Base-by-base conservation (phyloP, 2,113 vertebrate species). In the Pterocles orientalis region DNA sequence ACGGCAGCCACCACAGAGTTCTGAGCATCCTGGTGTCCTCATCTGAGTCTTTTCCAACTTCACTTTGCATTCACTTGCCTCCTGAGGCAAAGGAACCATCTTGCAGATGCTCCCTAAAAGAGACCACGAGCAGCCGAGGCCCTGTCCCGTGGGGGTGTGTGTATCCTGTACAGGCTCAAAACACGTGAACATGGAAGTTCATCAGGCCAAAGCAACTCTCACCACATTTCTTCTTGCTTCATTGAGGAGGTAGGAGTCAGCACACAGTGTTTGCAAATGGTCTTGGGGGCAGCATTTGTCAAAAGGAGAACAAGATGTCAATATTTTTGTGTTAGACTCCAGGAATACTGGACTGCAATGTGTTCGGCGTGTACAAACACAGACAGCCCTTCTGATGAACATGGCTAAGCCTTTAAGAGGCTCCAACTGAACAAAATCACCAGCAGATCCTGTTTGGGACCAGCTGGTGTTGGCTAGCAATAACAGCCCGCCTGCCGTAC, bases 381-480 rank as follows among this genome's bases (percentile, higher is more conserved):
- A 4, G 23, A 10, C 41, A 83, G 68, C n/a, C 71, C 13, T 69
- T 61, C 50, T 54, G 28, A 6, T 16, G 36, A 65, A 19, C 18
- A 16, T 53, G n/a, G 36, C 48, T 82, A 50, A 88, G 79, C 58
- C 31, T 69, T 80, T 72, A 54, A 77, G 71, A 86, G 28, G 62
- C 90, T 92, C 62, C 70, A 50, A 45, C 16, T 26, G 56, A 72
- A 9, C 17, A 90, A 56, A 76, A 53, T 57, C 68, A 70, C 14
- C 58, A 86, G 66, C 66, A 96, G 82, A 57, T 77, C 62, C 54
- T 73, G 79, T 43, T 34, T 78, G 82, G 66, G 58, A 60, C 14
- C 90, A 90, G 92, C 92, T 94, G 82, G 53, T 76, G 78, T 78
- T 92, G 90, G 81, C 70, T 91, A 81, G 84, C 86, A 84, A 3